Conservation (phyloP, 2,797 vertebrate genomes). For the Spinus olivaceus region DNA sequence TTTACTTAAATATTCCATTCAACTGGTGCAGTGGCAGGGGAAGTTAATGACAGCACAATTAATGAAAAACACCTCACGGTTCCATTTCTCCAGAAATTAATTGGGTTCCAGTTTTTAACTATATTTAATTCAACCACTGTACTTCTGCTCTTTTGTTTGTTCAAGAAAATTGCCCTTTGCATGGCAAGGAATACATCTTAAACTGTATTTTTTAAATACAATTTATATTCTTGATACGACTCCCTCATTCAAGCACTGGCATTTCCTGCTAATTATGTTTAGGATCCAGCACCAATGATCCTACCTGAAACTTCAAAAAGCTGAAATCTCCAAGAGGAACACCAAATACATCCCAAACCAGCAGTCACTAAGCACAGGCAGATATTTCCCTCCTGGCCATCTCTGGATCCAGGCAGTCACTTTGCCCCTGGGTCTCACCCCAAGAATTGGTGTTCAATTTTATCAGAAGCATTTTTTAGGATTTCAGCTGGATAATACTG, state of each 20-base stretch:
- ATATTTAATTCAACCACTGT: conserved; percentile 35
- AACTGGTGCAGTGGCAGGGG: neutral
- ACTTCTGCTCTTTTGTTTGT: neutral
- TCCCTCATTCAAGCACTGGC: neutral
- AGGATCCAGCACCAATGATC: neutral
- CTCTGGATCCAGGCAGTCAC: neutral
- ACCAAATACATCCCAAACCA: neutral
- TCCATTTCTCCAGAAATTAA: conserved; percentile 26
- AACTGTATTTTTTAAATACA: neutral
- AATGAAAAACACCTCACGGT: neutral
- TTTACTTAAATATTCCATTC: conserved; percentile 30
- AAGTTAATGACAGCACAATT: conserved; percentile 34
- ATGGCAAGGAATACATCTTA: neutral
- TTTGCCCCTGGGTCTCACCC: neutral
- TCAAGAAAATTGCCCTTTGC: neutral
- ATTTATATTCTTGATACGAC: neutral
- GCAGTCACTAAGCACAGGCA: neutral
- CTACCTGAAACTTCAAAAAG: neutral
- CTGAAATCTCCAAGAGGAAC: neutral
- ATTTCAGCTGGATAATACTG: neutral
- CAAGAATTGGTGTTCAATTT: neutral
- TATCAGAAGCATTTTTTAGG: neutral
- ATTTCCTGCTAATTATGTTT: neutral
- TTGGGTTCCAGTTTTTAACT: neutral
- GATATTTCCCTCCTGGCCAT: neutral